These are phyloP conservation scores for Nesogale talazaci DNA, from an alignment of 2,113 vertebrate genomes.

Conservation along the genomic window DNA sequence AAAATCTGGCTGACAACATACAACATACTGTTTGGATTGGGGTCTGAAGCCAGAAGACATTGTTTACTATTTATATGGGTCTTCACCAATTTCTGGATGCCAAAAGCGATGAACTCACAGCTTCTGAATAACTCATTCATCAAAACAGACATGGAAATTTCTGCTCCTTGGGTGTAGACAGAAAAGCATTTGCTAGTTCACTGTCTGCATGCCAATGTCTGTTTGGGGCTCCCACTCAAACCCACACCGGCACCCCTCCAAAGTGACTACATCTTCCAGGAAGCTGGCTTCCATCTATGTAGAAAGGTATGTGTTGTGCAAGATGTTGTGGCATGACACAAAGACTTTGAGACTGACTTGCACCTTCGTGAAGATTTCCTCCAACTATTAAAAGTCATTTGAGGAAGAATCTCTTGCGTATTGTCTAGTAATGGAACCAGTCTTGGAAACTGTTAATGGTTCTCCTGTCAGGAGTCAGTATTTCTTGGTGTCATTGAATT, in stretches of 20 bases:
- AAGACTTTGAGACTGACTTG: background rate
- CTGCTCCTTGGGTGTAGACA: slow-evolving; percentile 62
- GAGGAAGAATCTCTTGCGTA: background rate
- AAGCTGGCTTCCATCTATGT: background rate
- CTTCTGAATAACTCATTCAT: slow-evolving; percentile 77
- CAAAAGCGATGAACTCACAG: slow-evolving; percentile 68
- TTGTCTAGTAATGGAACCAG: slow-evolving; percentile 1
- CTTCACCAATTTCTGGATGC: slow-evolving; percentile 58
- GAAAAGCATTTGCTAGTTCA: slow-evolving; percentile 30
- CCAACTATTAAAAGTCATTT: slow-evolving; percentile 20
- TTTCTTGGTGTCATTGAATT: slow-evolving; percentile 52
- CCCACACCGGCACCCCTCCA: background rate
- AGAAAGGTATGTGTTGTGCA: background rate
- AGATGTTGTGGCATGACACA: background rate
- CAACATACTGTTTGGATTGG: slow-evolving; percentile 56
- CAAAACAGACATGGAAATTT: slow-evolving; percentile 64
- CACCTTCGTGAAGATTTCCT: slow-evolving; percentile 15
- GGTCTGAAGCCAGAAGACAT: slow-evolving; percentile 38
- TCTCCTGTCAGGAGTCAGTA: slow-evolving; percentile 48
- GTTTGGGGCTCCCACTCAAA: slow-evolving; percentile 26
- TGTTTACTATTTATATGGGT: slow-evolving; percentile 70
- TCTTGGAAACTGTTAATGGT: slow-evolving; percentile 4
- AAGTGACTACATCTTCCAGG: background rate
- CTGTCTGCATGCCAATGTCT: slow-evolving; percentile 51
- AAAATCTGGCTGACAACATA: slow-evolving; percentile 44